Conservation (phyloP, 1,140 invertebrate genomes). For the Pissodes strobi region DNA sequence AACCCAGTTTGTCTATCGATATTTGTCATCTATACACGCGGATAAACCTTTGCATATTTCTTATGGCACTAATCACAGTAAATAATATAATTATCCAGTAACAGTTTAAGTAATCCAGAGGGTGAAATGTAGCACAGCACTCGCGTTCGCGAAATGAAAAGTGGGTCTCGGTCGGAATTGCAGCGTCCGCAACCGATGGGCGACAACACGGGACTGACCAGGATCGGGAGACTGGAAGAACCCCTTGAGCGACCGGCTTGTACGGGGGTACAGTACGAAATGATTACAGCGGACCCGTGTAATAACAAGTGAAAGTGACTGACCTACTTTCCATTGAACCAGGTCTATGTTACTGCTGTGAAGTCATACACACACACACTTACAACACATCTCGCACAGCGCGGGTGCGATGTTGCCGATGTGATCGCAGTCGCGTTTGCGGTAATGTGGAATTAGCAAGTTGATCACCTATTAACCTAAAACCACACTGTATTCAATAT, state of each 20-base stretch:
- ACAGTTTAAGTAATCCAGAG: conserved; percentile 10
- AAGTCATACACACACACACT: conserved; percentile 52
- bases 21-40: conserved; percentile 20
- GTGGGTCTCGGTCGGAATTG: conserved; percentile 4
- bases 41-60: neutral
- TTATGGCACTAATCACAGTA: neutral
- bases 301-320: conserved; percentile 70
- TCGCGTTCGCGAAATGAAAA: conserved; percentile 11
- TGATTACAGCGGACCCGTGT: conserved; percentile 65
- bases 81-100: neutral
- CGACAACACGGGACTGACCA: conserved; percentile 30
- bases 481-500: neutral
- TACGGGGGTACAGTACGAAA: conserved; percentile 65
- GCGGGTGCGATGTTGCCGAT: conserved; percentile 26
- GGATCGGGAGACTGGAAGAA: conserved; percentile 17
- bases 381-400: conserved; percentile 45
- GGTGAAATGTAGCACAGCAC: conserved; percentile 17
- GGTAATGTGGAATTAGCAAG: no score
- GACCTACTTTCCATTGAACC: conserved; percentile 69
- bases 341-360: conserved; percentile 68
- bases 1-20: neutral
- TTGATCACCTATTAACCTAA: conserved; percentile 15
- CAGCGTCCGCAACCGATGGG: conserved; percentile 1
- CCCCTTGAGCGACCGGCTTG: conserved; percentile 56
- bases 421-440: no score